Base-by-base conservation (phyloP, 1,140 invertebrate genomes). In the Hesperophylax magnus region DNA sequence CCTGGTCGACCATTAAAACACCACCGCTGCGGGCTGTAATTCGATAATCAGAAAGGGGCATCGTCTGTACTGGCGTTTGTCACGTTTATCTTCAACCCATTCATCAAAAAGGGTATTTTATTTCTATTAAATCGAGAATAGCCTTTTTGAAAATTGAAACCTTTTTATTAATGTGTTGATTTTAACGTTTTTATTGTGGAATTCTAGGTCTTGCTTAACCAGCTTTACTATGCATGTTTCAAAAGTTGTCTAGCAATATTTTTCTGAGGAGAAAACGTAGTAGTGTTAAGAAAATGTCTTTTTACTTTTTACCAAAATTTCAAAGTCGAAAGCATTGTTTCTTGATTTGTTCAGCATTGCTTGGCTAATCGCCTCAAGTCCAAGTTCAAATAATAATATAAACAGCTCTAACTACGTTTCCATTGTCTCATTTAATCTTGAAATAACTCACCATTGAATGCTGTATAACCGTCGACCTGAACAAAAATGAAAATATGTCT, bases 321-420 rank as follows among this genome's bases (percentile, higher is more conserved):
- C 9, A 67, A 67, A 39, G 9, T 14, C 34, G 63, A 39, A 17
- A n/a, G 11, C 11, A 14, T 47, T 14, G 14, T 47, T 11, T 9
- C 24, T 31, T 14, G 24, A n/a, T 2, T 9, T 39, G 27, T 67
- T 4, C 8, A 31, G 63, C 24, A 20, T 67, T 34, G 63, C 3
- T 67, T 67, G n/a, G 8, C 22, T 31, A 39, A 67, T 67, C 11
- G 15, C 31, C 31, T 31, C 22, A 67, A 67, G 63, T 67, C 63
- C 63, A 67, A 67, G 63, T 67, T 67, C 63, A 67, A 47, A 47
- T 47, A 47, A 47, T 47, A 47, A 67, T 17, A 65, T 39, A 67
- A 22, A 31, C 39, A 67, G n/a, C 24, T 31, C 14, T 31, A 18
- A 18, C 24, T 67, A 74, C 34, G 54, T 22, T 74, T 74, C 71